These are phyloP conservation scores for Channa striata DNA, from an alignment of 2,797 vertebrate species.

Conservation along the genomic window DNA sequence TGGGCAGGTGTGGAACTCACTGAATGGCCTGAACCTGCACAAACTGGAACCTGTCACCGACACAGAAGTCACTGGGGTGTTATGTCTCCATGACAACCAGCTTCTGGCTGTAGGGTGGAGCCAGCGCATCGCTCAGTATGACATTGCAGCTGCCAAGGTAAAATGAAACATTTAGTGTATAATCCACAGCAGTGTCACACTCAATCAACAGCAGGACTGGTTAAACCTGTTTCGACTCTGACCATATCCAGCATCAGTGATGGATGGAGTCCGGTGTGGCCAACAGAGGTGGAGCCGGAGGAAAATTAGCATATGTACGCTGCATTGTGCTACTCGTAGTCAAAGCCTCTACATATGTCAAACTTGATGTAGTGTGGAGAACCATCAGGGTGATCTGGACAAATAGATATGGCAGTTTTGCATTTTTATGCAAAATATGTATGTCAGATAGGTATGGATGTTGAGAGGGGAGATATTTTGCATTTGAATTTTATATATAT, in stretches of 20 bases:
- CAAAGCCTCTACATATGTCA: neutral
- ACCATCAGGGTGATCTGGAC: neutral
- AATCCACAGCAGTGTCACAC: neutral
- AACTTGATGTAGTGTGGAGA: neutral
- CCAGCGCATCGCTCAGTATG: constrained; percentile 72
- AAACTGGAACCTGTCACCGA: constrained; percentile 77
- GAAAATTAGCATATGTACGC: neutral
- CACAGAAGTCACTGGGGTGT: constrained; percentile 76
- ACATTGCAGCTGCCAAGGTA: constrained; percentile 67
- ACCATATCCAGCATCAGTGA: neutral
- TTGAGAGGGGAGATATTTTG: neutral
- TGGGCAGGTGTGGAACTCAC: constrained; percentile 81
- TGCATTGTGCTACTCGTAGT: neutral
- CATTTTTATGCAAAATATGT: neutral
- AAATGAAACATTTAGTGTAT: no score
- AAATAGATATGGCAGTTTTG: neutral
- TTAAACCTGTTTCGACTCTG: neutral
- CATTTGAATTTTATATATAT: neutral
- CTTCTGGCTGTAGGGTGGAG: constrained; percentile 81
- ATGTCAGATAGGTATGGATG: neutral
- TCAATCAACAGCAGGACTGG: neutral
- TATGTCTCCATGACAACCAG: constrained; percentile 72
- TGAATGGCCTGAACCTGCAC: constrained; percentile 82
- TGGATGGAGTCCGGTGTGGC: neutral
- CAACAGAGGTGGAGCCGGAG: no score